Evolutionary conservation across 1,140 invertebrate species (phyloP).

Genomic region (Scaptomyza pallida): DNA sequence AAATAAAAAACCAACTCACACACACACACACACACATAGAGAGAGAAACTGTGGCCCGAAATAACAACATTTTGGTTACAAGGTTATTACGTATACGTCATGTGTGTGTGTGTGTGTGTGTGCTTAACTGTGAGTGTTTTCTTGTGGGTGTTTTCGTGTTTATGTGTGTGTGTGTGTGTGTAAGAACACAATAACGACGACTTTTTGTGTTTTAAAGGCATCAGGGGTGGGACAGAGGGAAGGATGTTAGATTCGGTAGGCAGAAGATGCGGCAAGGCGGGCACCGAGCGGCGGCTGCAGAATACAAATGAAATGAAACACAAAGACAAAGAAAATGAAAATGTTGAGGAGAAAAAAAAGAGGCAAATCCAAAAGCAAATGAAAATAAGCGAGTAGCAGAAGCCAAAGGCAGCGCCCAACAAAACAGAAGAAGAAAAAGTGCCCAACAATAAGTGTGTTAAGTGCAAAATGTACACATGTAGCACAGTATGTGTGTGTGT

Average conservation of each 20-base stretch:
- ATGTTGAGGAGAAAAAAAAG: constrained; percentile 20
- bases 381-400: constrained; percentile 50
- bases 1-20: constrained; percentile 45
- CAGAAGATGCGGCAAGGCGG: constrained; percentile 28
- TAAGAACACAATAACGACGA: constrained; percentile 59
- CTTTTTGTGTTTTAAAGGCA: constrained; percentile 34
- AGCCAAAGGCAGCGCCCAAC: constrained; percentile 46
- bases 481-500: constrained; percentile 18
- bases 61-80: constrained; percentile 82
- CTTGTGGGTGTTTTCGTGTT: constrained; percentile 28
- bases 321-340: constrained; percentile 39
- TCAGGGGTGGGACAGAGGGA: background rate
- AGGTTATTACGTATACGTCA: constrained; percentile 79
- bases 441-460: constrained; percentile 57
- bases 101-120: constrained; percentile 39
- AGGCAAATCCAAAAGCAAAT: constrained; percentile 61
- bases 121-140: constrained; percentile 26
- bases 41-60: constrained; percentile 59
- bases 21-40: constrained; percentile 39
- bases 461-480: constrained; percentile 51
- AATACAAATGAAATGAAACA: constrained; percentile 48
- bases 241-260: constrained; percentile 14
- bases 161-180: constrained; percentile 14
- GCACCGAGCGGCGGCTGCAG: constrained; percentile 8
- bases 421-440: constrained; percentile 28